Conservation (phyloP, 92 coral and sea anemone genomes). For the Bergia sp. region DNA sequence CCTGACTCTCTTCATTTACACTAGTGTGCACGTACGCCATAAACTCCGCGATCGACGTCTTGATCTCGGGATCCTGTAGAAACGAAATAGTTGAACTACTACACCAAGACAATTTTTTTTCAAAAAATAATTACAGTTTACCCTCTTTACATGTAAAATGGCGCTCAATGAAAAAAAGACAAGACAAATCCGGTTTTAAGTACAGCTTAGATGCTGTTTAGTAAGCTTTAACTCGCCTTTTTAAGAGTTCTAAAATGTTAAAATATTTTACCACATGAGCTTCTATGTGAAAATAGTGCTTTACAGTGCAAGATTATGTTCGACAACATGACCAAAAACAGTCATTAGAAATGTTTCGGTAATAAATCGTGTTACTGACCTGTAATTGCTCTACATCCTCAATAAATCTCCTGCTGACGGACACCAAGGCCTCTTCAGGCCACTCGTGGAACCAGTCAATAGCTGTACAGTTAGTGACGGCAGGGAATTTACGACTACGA, state of each 20-base stretch:
- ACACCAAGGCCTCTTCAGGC: conserved; percentile 98
- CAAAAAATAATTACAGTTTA: too few relatives aligned
- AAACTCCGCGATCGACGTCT: conserved; percentile 90
- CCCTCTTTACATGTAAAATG: not conserved
- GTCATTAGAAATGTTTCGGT: too few relatives aligned
- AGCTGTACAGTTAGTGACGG: conserved; percentile 99
- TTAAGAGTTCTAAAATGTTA: not conserved
- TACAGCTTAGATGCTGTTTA: not conserved
- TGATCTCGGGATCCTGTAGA: conserved; percentile 74
- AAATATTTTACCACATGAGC: too few relatives aligned
- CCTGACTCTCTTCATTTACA: conserved; percentile 94
- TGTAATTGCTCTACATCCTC: conserved; percentile 96
- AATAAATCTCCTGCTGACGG: conserved; percentile 97
- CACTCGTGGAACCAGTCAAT: conserved; percentile 99
- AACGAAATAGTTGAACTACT: not conserved
- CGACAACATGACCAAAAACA: not conserved
- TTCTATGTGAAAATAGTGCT: not conserved
- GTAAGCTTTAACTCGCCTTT: too few relatives aligned
- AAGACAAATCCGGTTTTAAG: too few relatives aligned
- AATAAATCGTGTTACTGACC: conserved; percentile 48
- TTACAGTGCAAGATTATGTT: not conserved
- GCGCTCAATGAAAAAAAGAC: not conserved
- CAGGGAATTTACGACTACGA: conserved; percentile 99
- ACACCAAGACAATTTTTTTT: not conserved
- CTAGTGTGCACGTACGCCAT: conserved; percentile 98